phyloP scores from a whole-genome alignment of 2,113 vertebrate species.

The Rhabdornis inornatus region DNA sequence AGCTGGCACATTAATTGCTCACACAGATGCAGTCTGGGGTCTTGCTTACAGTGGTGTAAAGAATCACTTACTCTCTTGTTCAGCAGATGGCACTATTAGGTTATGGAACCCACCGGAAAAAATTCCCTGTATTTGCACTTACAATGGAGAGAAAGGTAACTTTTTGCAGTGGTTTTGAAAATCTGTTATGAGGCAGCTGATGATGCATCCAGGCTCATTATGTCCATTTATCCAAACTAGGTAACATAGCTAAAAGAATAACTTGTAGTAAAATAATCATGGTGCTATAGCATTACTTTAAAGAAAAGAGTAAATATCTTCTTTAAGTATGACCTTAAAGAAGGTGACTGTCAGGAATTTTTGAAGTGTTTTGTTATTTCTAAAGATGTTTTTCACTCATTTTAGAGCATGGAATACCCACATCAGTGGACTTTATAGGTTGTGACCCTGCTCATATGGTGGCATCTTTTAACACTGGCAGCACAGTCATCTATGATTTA shows the following conservation, averaged over 20 bases:
- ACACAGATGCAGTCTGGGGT: slow-evolving; percentile 94
- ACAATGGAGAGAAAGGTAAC: slow-evolving; percentile 86
- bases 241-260: not conserved
- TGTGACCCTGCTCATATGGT: slow-evolving; percentile 97
- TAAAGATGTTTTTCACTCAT: not conserved
- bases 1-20: slow-evolving; percentile 88
- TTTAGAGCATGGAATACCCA: slow-evolving; percentile 89
- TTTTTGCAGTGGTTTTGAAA: not conserved
- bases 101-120: slow-evolving; percentile 94
- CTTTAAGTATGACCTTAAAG: not conserved
- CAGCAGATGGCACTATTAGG: slow-evolving; percentile 93
- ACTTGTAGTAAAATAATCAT: not conserved
- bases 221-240: not conserved
- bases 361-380: not conserved
- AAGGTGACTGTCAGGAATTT: not conserved
- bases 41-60: slow-evolving; percentile 94
- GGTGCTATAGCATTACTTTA: not conserved
- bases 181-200: not conserved
- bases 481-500: slow-evolving; percentile 91
- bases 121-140: slow-evolving; percentile 90
- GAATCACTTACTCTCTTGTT: slow-evolving; percentile 94
- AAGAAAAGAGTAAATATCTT: not conserved
- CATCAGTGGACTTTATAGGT: slow-evolving; percentile 93
- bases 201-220: not conserved
- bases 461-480: slow-evolving; percentile 88